Evolutionary conservation across 2,113 vertebrate species (phyloP), one percentile per base, ranked within the genome.

Genomic region (Chloebia gouldiae): DNA sequence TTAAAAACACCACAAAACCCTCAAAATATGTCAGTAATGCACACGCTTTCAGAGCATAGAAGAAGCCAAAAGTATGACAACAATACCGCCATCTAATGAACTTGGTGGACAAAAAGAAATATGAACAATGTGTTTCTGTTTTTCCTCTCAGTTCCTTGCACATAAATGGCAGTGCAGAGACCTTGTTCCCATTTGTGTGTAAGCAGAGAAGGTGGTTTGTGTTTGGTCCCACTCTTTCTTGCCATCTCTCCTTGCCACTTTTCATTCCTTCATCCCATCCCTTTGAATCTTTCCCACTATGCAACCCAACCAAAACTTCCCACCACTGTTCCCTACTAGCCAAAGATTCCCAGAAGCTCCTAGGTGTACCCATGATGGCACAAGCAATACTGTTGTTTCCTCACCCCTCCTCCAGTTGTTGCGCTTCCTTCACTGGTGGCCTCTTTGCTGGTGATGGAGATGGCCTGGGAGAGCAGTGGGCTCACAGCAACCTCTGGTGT

Each of bases 51-150:
- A 54, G 70, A 87, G n/a, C 27, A 31, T 33, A 57, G 63, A 75
- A 86, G 60, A 70, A 90, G 45, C n/a, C 60, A 72, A 66, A 94
- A 68, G 40, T 47, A n/a, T 39, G 51, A 71, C 65, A 88, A 27
- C 17, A 71, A 25, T 49, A 40, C 44, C 64, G 33, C 30, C 35
- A 28, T 81, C 53, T 56, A 69, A 31, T 75, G 44, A 49, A 39
- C 5, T 31, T 56, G 15, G 53, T 82, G 57, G 33, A 64, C 45
- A 35, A 37, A 92, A 90, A 75, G 56, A 54, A 81, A 37, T 83
- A 65, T 2, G 10, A 91, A n/a, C 42, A 44, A 54, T 21, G 7
- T 79, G 24, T 69, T 88, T 61, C n/a, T 65, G 45, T 35, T 37
- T 77, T 63, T 92, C 61, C 39, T 90, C 44, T 72, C 37, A 16